Conservation (phyloP, 2,888 invertebrate species). For the Hydraecia micacea region DNA sequence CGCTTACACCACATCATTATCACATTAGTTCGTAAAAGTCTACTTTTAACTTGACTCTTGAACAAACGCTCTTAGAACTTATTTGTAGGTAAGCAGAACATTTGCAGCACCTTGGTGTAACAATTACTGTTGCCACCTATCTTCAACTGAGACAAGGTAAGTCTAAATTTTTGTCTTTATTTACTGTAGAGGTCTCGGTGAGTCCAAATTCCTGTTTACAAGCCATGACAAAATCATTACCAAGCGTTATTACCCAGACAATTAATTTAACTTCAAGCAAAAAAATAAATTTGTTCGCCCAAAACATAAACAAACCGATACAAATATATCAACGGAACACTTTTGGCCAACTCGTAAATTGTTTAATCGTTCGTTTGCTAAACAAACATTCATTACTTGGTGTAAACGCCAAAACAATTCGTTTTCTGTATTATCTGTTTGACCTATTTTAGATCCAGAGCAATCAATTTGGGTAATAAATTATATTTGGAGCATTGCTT, state of each 20-base stretch:
- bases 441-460: constrained; percentile 68
- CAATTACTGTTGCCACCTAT: neutral
- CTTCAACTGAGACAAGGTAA: constrained; percentile 10
- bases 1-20: neutral
- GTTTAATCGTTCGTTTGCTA: constrained; percentile 64
- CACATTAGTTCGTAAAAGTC: neutral
- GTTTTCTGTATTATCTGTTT: constrained; percentile 70
- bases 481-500: constrained; percentile 53
- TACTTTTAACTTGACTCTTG: neutral
- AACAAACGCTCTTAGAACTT: neutral
- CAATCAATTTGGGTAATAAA: constrained; percentile 66
- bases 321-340: constrained; percentile 56
- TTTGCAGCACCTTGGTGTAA: neutral
- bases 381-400: constrained; percentile 66
- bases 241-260: constrained; percentile 8
- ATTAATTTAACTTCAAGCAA: constrained; percentile 26
- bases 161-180: neutral
- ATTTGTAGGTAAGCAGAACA: neutral
- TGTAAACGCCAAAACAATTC: constrained; percentile 68
- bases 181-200: neutral
- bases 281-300: constrained; percentile 45
- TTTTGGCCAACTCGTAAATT: constrained; percentile 63
- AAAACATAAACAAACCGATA: constrained; percentile 50
- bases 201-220: neutral
- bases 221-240: constrained; percentile 8